Evolutionary conservation across 2,888 invertebrate genomes (phyloP).

Genomic region (Eristalinus sepulchralis): DNA sequence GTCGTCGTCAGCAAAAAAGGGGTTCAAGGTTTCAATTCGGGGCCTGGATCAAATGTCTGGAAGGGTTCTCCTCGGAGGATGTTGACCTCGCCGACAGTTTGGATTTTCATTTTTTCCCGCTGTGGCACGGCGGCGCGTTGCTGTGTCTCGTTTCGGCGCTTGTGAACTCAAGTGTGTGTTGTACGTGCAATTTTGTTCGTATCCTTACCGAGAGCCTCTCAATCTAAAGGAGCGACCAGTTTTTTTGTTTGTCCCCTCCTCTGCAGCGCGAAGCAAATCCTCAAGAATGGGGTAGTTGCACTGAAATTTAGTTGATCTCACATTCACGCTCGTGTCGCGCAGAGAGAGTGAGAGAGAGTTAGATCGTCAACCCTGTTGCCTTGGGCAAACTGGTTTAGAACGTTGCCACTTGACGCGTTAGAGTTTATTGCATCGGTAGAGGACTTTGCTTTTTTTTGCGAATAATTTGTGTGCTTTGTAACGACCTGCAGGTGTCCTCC

Average conservation of each 20-base stretch:
- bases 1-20: neutral
- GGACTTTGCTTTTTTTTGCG: neutral
- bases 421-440: neutral
- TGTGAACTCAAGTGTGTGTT: constrained; percentile 33
- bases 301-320: neutral
- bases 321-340: neutral
- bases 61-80: constrained; percentile 54
- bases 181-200: constrained; percentile 23
- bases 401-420: neutral
- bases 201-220: constrained; percentile 1
- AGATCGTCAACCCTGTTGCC: neutral
- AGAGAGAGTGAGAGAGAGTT: neutral
- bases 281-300: constrained; percentile 17
- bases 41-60: constrained; percentile 61
- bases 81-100: constrained; percentile 45
- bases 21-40: constrained; percentile 60
- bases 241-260: neutral
- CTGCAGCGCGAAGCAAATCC: neutral
- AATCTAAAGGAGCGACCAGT: no score
- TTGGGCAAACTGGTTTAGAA: neutral
- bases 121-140: neutral
- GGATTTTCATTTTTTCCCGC: neutral
- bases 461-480: neutral
- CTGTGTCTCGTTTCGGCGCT: neutral
- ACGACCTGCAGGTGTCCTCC: neutral